phyloP scores from a whole-genome alignment of 37 sponge, comb jelly and placozoan species.

The Chondrosia reniformis region DNA sequence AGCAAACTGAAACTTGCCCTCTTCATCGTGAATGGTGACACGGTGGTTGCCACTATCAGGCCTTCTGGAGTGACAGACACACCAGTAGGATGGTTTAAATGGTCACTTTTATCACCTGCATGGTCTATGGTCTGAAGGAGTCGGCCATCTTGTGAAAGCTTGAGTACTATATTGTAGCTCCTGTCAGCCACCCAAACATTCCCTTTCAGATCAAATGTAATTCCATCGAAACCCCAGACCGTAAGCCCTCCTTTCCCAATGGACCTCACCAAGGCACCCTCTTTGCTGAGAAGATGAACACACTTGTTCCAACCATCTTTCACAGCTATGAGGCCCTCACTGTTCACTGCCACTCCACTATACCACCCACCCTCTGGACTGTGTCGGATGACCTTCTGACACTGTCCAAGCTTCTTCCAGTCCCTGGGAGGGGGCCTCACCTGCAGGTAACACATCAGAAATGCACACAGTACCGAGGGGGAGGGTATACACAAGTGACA shows the following conservation, averaged over 20 bases:
- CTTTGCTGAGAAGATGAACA: neutral
- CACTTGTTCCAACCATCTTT: neutral
- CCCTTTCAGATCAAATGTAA: constrained; percentile 6
- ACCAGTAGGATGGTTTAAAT: neutral
- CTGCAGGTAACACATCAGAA: neutral
- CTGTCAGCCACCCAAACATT: neutral
- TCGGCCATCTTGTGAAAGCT: neutral
- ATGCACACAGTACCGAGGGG: too few species aligned
- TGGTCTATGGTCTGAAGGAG: too few species aligned
- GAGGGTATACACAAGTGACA: too few species aligned
- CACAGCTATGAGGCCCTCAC: neutral
- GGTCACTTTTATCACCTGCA: neutral
- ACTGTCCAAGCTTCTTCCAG: neutral
- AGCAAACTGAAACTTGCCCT: neutral
- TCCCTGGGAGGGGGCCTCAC: neutral
- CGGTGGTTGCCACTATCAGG: neutral
- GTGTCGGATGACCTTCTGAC: neutral
- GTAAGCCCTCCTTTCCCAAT: constrained; percentile 5
- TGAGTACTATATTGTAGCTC: constrained; percentile 1
- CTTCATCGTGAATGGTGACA: neutral
- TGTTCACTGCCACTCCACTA: neutral
- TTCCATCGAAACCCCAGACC: neutral
- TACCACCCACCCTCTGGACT: neutral
- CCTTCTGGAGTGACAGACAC: neutral
- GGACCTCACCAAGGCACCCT: neutral